Conservation (phyloP, 1,140 invertebrate species). For the Drosophila arawakana region DNA sequence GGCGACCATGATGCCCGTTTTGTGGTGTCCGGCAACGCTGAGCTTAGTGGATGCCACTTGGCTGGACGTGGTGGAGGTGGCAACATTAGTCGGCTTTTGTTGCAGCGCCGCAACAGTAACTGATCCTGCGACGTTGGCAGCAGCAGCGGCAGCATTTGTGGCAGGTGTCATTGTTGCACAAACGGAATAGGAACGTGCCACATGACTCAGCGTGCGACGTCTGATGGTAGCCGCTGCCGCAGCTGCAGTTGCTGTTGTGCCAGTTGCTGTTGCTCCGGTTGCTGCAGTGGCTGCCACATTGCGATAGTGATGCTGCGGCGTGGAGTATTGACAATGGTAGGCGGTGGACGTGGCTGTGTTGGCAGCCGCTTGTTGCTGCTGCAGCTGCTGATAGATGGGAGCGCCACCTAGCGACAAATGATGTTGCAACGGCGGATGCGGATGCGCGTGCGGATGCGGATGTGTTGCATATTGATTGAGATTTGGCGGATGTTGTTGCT, state of each 20-base stretch:
- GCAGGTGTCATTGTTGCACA: constrained; percentile 58
- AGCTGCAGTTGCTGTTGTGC: constrained; percentile 35
- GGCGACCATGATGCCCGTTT: constrained; percentile 72
- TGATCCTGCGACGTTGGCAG: not conserved
- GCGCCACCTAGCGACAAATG: constrained; percentile 76
- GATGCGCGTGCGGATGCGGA: constrained; percentile 35
- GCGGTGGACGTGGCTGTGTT: constrained; percentile 21
- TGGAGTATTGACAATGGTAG: constrained; percentile 66
- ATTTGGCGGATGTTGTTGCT: constrained; percentile 41
- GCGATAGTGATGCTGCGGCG: constrained; percentile 79
- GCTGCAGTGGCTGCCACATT: constrained; percentile 21
- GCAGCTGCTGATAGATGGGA: constrained; percentile 62
- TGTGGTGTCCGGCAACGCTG: constrained; percentile 62
- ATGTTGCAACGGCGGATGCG: constrained; percentile 80
- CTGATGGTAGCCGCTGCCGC: constrained; percentile 66
- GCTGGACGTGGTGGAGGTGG: constrained; percentile 19
- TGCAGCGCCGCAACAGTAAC: constrained; percentile 16
- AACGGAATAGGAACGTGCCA: constrained; percentile 77
- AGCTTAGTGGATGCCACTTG: constrained; percentile 42
- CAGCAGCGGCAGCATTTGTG: constrained; percentile 3
- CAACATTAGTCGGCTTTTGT: constrained; percentile 23
- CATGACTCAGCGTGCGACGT: constrained; percentile 77
- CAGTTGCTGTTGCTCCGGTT: constrained; percentile 20
- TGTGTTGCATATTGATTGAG: constrained; percentile 16
- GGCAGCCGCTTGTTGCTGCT: constrained; percentile 39